Conservation (phyloP, 2,113 vertebrate genomes). For the Mobula birostris region DNA sequence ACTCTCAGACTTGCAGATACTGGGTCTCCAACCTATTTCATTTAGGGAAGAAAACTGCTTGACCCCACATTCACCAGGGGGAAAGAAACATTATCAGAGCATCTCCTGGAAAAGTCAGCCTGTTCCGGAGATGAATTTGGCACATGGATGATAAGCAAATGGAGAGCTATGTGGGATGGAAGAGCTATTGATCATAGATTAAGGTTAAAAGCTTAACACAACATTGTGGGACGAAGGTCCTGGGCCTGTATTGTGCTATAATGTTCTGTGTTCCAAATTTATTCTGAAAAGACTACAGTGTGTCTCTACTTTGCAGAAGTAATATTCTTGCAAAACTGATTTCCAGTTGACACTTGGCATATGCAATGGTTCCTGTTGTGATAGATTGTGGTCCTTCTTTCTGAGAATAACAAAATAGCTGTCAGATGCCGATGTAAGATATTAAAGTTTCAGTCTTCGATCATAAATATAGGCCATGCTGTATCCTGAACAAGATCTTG, state of each 20-base stretch:
- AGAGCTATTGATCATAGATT: too few relatives aligned
- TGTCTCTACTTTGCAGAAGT: background rate
- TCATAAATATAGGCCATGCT: background rate
- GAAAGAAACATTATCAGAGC: background rate
- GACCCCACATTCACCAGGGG: background rate
- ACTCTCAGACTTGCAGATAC: too few relatives aligned
- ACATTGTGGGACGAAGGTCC: too few relatives aligned
- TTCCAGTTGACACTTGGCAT: background rate
- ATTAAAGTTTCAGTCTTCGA: too few relatives aligned
- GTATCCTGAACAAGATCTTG: background rate
- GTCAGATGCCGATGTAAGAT: background rate
- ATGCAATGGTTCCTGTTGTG: background rate
- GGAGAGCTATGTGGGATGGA: too few relatives aligned
- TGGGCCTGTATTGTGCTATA: too few relatives aligned
- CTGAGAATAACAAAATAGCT: background rate
- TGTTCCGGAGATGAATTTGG: background rate
- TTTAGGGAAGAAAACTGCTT: too few relatives aligned
- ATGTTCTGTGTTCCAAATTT: background rate
- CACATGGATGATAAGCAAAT: too few relatives aligned
- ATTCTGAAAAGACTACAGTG: background rate
- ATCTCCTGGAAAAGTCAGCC: background rate
- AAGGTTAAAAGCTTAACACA: too few relatives aligned
- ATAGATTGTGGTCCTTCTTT: background rate
- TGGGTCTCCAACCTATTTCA: background rate
- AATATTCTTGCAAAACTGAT: background rate